phyloP scores from a whole-genome alignment of 64 coral and sea anemone genomes.

The Montipora capricornis region DNA sequence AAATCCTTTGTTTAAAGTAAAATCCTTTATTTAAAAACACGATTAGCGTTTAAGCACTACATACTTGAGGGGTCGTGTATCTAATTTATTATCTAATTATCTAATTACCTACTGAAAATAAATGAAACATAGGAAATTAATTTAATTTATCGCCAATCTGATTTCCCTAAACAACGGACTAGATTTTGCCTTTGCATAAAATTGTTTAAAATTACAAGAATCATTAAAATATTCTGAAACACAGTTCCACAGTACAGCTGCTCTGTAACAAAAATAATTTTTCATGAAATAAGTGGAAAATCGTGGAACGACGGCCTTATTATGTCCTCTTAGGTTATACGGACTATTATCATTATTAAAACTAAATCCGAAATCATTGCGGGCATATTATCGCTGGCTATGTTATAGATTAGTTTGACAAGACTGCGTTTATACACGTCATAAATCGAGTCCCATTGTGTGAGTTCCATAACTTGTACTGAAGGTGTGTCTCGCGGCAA shows the following conservation, averaged over 20 bases:
- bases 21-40: too few species aligned
- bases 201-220: background rate
- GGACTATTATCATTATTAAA: background rate
- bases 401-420: background rate
- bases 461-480: too few species aligned
- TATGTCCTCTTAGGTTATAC: background rate
- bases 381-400: constrained; percentile 1
- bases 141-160: too few species aligned
- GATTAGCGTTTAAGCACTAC: too few species aligned
- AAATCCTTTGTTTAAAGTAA: too few species aligned
- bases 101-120: too few species aligned
- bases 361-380: background rate
- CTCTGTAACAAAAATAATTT: background rate
- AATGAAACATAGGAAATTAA: too few species aligned
- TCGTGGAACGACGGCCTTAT: constrained; percentile 1
- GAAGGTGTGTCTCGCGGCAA: too few species aligned
- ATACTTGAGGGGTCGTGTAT: too few species aligned
- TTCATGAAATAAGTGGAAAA: background rate
- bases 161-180: background rate
- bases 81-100: too few species aligned
- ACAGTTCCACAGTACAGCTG: background rate
- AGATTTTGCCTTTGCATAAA: background rate
- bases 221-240: background rate
- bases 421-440: too few species aligned
- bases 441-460: too few species aligned